Base-by-base conservation (phyloP, 2,797 vertebrate genomes). In the Tinamus major region DNA sequence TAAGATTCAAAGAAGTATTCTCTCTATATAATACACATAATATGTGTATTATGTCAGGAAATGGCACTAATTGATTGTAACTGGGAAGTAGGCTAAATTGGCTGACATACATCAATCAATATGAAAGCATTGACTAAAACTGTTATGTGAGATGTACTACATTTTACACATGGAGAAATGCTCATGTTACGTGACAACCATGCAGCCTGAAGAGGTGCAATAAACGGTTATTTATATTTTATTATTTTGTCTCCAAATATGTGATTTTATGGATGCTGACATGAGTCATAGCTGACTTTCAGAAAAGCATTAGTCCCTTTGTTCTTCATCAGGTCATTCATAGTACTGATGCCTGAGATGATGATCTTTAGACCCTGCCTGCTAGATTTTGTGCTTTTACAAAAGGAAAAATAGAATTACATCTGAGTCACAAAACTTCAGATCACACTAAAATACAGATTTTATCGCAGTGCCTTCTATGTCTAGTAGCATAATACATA, bases 51-150 rank as follows among this genome's bases (percentile, higher is more conserved):
- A 56, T 88, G 77, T 86, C 1, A 0, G 80, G 64, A 95, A 96
- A 68, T 77, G 78, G 67, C 83, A 79, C 61, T 95, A 95, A 95
- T 94, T 96, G 90, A 80, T 88, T 90, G n/a, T 93, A 91, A 95
- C 83, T 90, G 72, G 78, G 75, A 41, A 94, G 68, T 58, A 87
- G 76, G 74, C 78, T 82, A 92, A 87, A 96, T n/a, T 85, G 65
- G 42, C 92, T 91, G 93, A 83, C 91, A 89, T 91, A 84, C 19
- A 95, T 93, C 90, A 93, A 94, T 95, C 90, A 92, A 24, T 86
- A 89, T 67, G 77, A 92, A 95, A 92, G 85, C 79, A 84, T 8
- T 3, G 19, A 71, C 74, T 94, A 87, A 89, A 85, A 92, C 63
- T 76, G 78, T 91, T 93, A 90, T 62, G 69, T 67, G 59, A 72